Base-by-base conservation (phyloP, 2,888 invertebrate species). In the Phaonia tiefii region DNA sequence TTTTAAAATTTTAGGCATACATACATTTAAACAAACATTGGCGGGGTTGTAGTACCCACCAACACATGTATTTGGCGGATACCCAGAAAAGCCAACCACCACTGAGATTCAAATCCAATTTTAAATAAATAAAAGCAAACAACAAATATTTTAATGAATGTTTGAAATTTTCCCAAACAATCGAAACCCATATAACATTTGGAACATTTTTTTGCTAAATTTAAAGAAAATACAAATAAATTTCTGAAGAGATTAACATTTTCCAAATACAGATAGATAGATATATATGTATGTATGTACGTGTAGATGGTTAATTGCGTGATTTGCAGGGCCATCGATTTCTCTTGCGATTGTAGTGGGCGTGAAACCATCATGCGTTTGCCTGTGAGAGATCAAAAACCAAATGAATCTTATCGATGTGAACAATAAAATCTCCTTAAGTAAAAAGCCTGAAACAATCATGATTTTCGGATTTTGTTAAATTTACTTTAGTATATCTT, bases 401-500 rank as follows among this genome's bases (percentile, higher is more conserved):
- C 51, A 72, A 72, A 72, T 75, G 60, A 39, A 58, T 15, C n/a
- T n/a, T n/a, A n/a, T n/a, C 25, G 13, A 39, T 56, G 22, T 5
- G 63, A 79, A 75, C 26, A 66, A 75, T 25, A 65, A 70, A 79
- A 54, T 51, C 51, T 51, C 56, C 37, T 63, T n/a, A n/a, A 44
- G 11, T 31, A 31, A 20, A 67, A 66, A 46, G 37, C 22, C 22
- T 51, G 42, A 26, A 44, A 46, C 10, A 10, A 66, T 26, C 25
- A 25, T 46, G 10, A 22, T 31, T 22, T 25, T 51, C 46, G 10
- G 17, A n/a, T 5, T 31, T 66, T 67, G 22, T 75, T 74, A 82
- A 83, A 83, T 74, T 78, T 60, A 79, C 71, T 82, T 54, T 72
- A 67, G 75, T 84, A 86, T 85, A 85, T 86, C 76, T 85, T 86